These are phyloP conservation scores for Tachypleus tridentatus DNA, from an alignment of 1,140 invertebrate genomes.

Conservation along the genomic window DNA sequence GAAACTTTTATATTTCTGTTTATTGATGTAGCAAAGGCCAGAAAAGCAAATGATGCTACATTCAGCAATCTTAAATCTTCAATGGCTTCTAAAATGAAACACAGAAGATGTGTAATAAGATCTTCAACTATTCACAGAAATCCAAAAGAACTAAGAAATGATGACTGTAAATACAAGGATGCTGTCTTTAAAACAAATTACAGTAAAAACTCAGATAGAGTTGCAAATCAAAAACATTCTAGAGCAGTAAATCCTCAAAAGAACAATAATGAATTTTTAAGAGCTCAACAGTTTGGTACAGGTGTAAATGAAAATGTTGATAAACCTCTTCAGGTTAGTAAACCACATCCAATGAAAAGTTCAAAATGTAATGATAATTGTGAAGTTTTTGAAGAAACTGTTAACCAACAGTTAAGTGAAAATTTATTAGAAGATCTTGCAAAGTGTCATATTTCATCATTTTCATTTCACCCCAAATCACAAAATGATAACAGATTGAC, in stretches of 20 bases:
- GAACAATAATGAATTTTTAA: conserved; percentile 2
- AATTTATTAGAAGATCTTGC: too few species aligned
- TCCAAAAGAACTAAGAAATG: conserved; percentile 35
- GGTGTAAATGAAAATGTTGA: too few species aligned
- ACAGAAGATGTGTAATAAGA: conserved; percentile 85
- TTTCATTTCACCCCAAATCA: too few species aligned
- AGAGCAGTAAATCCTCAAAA: background rate
- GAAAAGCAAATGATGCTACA: conserved; percentile 82
- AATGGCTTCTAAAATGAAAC: conserved; percentile 79
- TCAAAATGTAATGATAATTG: too few species aligned
- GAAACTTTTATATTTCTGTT: too few species aligned
- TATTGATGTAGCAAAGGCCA: conserved; percentile 40
- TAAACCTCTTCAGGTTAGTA: background rate
- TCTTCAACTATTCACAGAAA: conserved; percentile 68
- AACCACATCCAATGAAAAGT: background rate
- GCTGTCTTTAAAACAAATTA: conserved; percentile 3
- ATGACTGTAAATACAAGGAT: conserved; percentile 18
- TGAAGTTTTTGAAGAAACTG: too few species aligned
- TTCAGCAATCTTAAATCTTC: conserved; percentile 81
- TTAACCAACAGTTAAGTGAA: too few species aligned
- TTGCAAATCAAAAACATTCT: conserved; percentile 3
- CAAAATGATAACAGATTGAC: too few species aligned
- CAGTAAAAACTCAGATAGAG: background rate
- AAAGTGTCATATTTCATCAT: too few species aligned
- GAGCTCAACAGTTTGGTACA: background rate